Conservation (phyloP, 2,113 vertebrate species). For the Amphilophus citrinellus region DNA sequence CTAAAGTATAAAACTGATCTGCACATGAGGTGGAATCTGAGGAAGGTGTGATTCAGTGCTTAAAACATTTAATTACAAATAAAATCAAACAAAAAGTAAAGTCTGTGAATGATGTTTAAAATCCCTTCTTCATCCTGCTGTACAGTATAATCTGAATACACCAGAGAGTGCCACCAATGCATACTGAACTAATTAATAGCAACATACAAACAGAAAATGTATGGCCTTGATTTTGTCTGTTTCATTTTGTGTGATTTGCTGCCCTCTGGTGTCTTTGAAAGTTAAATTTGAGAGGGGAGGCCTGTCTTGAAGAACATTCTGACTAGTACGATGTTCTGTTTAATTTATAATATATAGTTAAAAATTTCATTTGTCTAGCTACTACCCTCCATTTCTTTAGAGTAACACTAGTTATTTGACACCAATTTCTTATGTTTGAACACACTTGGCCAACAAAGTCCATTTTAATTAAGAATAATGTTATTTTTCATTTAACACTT, state of each 20-base stretch:
- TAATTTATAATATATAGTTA: too few relatives aligned
- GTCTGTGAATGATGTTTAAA: not conserved
- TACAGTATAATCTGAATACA: not conserved
- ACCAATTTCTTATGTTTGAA: not conserved
- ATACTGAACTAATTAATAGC: not conserved
- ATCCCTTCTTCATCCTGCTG: not conserved
- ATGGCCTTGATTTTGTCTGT: not conserved
- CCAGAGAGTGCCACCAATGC: constrained; percentile 20
- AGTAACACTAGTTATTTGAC: not conserved
- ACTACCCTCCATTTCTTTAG: not conserved
- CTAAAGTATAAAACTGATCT: not conserved
- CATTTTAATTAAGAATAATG: not conserved
- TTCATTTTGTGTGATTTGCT: constrained; percentile 7
- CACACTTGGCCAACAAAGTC: not conserved
- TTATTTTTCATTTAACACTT: not conserved
- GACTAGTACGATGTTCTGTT: not conserved
- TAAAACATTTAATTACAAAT: not conserved
- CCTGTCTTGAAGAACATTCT: not conserved
- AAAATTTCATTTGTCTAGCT: not conserved
- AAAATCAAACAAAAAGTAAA: not conserved
- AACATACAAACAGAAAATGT: not conserved
- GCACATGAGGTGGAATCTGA: not conserved
- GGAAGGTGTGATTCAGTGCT: not conserved
- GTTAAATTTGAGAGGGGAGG: not conserved
- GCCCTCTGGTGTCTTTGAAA: constrained; percentile 15